These are phyloP conservation scores for Silurus glanis DNA, from an alignment of 2,113 vertebrate genomes.

Conservation along the genomic window DNA sequence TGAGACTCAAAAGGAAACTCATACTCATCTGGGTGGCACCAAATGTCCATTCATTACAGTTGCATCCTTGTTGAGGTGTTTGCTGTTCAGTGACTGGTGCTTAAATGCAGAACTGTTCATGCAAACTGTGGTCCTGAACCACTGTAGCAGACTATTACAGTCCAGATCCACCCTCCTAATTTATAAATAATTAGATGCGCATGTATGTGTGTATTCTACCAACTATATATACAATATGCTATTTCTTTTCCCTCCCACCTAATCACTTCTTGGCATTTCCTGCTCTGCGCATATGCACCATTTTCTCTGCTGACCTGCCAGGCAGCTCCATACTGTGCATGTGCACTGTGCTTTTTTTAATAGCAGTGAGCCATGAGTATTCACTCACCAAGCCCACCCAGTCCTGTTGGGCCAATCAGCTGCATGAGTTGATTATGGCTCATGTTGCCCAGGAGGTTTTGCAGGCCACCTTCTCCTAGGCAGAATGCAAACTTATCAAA, in stretches of 20 bases:
- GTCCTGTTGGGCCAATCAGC: slow-evolving; percentile 94
- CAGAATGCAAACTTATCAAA: slow-evolving; percentile 23
- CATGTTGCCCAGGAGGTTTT: slow-evolving; percentile 98
- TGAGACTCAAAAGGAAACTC: too few relatives aligned
- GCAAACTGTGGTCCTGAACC: too few relatives aligned
- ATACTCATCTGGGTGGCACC: too few relatives aligned
- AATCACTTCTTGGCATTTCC: neutral
- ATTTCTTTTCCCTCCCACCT: neutral
- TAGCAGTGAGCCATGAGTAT: neutral
- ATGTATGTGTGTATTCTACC: too few relatives aligned
- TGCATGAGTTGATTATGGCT: slow-evolving; percentile 99
- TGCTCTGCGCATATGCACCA: neutral
- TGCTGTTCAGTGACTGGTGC: too few relatives aligned
- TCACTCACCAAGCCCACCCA: slow-evolving; percentile 90
- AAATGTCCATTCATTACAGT: too few relatives aligned
- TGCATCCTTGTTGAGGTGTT: too few relatives aligned
- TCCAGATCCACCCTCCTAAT: too few relatives aligned
- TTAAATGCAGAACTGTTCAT: too few relatives aligned
- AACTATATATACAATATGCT: neutral
- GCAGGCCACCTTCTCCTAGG: slow-evolving; percentile 92
- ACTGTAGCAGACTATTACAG: too few relatives aligned
- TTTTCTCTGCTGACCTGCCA: neutral
- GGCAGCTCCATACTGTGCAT: neutral
- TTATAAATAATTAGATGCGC: too few relatives aligned
- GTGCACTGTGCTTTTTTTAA: neutral